These are phyloP conservation scores for Leucoma salicis DNA, from an alignment of 2,888 invertebrate genomes.

Conservation along the genomic window DNA sequence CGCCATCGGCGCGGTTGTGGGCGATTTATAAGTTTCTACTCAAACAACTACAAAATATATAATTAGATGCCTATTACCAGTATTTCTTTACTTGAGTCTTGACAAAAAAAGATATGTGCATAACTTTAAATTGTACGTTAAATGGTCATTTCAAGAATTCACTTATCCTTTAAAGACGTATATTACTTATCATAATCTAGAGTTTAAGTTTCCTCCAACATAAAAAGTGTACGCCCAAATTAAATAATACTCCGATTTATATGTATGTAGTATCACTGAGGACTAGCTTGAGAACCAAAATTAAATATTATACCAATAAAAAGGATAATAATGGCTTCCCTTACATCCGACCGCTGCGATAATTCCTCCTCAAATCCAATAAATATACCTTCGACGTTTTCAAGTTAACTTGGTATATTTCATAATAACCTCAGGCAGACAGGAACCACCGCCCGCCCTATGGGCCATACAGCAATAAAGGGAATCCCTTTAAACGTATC, in stretches of 20 bases:
- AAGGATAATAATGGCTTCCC: constrained; percentile 78
- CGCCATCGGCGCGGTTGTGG: no score
- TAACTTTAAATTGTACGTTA: no score
- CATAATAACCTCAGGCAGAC: constrained; percentile 76
- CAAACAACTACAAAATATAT: no score
- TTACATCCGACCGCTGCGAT: constrained; percentile 70
- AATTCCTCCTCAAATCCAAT: constrained; percentile 72
- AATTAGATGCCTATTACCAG: no score
- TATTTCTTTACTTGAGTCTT: no score
- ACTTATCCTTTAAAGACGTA: not conserved
- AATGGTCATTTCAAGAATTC: no score
- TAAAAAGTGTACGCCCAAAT: constrained; percentile 25
- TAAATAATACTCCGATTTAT: constrained; percentile 75
- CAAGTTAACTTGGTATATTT: constrained; percentile 75
- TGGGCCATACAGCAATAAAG: constrained; percentile 74
- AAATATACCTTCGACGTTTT: constrained; percentile 80
- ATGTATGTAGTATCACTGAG: constrained; percentile 56
- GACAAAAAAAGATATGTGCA: no score
- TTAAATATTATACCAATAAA: constrained; percentile 83
- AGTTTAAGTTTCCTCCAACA: constrained; percentile 33
- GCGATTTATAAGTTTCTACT: no score
- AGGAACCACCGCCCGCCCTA: constrained; percentile 68
- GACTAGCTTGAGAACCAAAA: constrained; percentile 70
- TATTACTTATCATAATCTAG: not conserved
- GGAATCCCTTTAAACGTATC: constrained; percentile 79